A percentile compares a stretch with the other conserved stretches of the same genome.
Conservation (phyloP, 2,888 invertebrate genomes). For the Limnephilus auricula region DNA sequence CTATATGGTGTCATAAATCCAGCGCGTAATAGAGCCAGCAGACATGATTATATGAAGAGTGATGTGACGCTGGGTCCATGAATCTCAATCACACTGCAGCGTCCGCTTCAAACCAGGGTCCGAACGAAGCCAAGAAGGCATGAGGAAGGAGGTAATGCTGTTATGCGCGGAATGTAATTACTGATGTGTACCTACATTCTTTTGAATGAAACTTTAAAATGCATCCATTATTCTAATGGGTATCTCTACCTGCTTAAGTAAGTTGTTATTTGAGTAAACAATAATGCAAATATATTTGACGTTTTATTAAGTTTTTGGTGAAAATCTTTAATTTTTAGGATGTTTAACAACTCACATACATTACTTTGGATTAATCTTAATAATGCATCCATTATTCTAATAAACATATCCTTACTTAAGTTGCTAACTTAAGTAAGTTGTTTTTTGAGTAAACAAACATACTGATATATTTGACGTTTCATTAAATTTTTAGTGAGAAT, state of each 20-base stretch:
- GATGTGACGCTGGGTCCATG: constrained; percentile 66
- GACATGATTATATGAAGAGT: constrained; percentile 67
- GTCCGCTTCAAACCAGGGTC: constrained; percentile 24
- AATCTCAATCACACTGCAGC: constrained; percentile 66
- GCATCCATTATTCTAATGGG: neutral
- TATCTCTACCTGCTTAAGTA: neutral
- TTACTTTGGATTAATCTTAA: no score
- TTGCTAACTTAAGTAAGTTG: no score
- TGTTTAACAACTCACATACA: no score
- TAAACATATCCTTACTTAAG: no score
- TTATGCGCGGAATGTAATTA: neutral
- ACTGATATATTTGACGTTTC: no score
- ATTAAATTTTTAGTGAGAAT: neutral
- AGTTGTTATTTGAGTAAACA: neutral
- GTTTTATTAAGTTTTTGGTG: no score
- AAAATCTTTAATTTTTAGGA: no score
- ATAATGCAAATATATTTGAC: neutral
- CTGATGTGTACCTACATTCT: neutral
- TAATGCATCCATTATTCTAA: no score
- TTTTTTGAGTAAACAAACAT: no score
- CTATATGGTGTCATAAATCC: constrained; percentile 64
- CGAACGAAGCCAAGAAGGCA: neutral
- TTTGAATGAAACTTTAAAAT: neutral
- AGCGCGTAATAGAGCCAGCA: constrained; percentile 65
- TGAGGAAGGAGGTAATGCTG: neutral